Conservation (phyloP, 2,888 invertebrate species). For the Meghimatium bilineatum region DNA sequence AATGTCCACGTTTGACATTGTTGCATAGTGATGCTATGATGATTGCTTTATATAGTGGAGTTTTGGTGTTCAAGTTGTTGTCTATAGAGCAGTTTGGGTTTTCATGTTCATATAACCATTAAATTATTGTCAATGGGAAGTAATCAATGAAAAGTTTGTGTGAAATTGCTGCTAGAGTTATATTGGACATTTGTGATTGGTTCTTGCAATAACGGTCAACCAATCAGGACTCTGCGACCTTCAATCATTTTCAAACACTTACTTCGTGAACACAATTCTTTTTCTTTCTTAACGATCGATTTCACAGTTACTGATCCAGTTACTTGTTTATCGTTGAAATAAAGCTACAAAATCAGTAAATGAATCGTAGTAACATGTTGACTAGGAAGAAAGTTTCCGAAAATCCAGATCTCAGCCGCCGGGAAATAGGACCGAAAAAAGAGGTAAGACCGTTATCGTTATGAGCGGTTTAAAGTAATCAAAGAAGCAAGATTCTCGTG, state of each 20-base stretch:
- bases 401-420: conserved; percentile 4
- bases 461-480: background rate
- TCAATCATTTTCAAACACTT: conserved; percentile 26
- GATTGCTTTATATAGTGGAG: too few relatives aligned
- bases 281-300: too few relatives aligned
- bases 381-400: conserved; percentile 31
- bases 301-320: background rate
- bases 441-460: conserved; percentile 10
- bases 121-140: background rate
- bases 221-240: conserved; percentile 8
- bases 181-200: background rate
- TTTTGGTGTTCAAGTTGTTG: too few relatives aligned
- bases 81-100: too few relatives aligned
- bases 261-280: background rate
- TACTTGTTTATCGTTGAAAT: background rate
- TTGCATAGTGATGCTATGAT: too few relatives aligned
- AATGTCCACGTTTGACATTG: too few relatives aligned
- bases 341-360: background rate
- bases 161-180: background rate
- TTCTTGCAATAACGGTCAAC: background rate
- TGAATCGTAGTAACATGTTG: background rate
- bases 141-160: background rate
- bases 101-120: too few relatives aligned
- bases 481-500: too few relatives aligned
- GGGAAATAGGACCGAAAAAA: conserved; percentile 5